Evolutionary conservation across 2,888 invertebrate genomes (phyloP).

Genomic region (Leucophenga maculata): DNA sequence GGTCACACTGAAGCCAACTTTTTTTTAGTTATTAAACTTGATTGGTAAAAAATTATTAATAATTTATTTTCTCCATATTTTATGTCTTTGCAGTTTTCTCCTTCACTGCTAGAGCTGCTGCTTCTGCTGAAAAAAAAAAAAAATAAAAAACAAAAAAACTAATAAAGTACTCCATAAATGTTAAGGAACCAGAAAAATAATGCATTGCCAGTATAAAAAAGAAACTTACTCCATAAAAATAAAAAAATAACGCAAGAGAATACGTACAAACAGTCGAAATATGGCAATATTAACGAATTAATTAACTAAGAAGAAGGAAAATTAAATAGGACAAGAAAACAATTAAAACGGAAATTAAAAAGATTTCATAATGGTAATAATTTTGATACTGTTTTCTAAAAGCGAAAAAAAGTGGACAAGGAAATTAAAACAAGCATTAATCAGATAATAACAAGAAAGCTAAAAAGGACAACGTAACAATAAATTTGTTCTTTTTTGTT

Average conservation of each 20-base stretch:
- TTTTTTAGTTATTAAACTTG: no score
- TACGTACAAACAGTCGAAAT: neutral
- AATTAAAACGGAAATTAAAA: neutral
- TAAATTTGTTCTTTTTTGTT: neutral
- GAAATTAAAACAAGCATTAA: neutral
- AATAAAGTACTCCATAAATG: neutral
- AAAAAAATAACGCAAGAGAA: neutral
- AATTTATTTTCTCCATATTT: no score
- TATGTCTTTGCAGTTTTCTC: no score
- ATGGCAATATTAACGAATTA: no score
- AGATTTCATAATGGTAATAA: neutral
- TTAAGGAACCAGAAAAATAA: neutral
- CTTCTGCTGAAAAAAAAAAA: no score
- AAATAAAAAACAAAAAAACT: no score
- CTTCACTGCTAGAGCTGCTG: no score
- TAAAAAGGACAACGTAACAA: neutral
- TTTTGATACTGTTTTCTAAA: neutral
- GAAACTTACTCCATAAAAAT: neutral
- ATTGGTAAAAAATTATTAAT: no score
- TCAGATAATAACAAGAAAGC: neutral
- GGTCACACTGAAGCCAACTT: no score
- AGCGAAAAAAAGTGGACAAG: slow-evolving; percentile 1
- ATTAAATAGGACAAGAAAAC: neutral
- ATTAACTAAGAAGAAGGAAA: no score
- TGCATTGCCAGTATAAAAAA: neutral